Evolutionary conservation across 2,113 vertebrate species (phyloP), one percentile per base, ranked within the genome.

Genomic region (Ramphastos sulfuratus): DNA sequence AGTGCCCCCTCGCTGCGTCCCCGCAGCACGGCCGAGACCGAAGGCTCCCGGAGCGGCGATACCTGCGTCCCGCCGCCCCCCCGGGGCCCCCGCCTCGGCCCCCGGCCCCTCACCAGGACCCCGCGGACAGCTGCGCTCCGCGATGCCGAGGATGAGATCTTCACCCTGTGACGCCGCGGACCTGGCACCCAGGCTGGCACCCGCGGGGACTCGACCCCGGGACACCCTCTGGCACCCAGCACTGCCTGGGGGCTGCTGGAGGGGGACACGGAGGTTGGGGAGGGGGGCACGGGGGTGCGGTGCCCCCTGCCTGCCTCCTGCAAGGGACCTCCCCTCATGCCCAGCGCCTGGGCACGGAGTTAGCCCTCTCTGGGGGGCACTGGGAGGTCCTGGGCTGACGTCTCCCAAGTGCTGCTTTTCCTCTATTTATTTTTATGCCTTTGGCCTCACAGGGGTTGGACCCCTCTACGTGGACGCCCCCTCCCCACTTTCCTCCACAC

Each of bases 101-200:
- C 98, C 0, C 97, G 98, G 10, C 98, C 98, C 0, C 97, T 98
- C 60, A 98, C 98, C 35, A 94, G 97, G 85, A 99, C 98, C 88
- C 98, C 97, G 60, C 97, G 98, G 33, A 97, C 97, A 4, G 97
- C 86, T 37, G 95, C 93, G 8, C 96, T 99, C 44, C 98, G 96
- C 12, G 98, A 99, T 35, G 83, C 90, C 33, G 98, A 99, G 79
- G 99, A 99, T 18, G 99, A 99, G 87, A 98, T 99, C 93, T 99
- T 99, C 96, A 97, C 98, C 79, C 97, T 99, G 87, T 99, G 98
- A 97, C 24, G 4, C 2, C 0, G 18, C 37, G 82, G 48, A 52
- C 8, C 27, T 6, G 54, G 15, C 5, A 2, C 5, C 24, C 17
- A 3, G 54, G 25, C 4, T 2, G 4, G 18, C 39, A 21, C 70